These are phyloP conservation scores for Drosophila kokeensis DNA, from an alignment of 2,888 invertebrate species.

Conservation along the genomic window DNA sequence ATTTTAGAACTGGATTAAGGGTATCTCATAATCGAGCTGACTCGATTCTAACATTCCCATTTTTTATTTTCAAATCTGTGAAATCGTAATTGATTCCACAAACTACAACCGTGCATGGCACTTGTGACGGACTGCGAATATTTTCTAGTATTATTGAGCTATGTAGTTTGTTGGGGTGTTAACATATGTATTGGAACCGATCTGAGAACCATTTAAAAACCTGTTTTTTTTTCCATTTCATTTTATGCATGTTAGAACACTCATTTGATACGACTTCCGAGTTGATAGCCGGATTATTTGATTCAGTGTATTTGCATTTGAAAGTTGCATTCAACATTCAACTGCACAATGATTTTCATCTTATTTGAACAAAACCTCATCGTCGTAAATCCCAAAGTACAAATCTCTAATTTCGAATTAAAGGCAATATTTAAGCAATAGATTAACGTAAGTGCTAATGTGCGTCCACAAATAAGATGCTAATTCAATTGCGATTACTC, in stretches of 20 bases:
- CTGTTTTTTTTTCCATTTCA: constrained; percentile 35
- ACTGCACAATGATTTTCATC: neutral
- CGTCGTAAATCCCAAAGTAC: neutral
- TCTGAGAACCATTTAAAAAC: constrained; percentile 36
- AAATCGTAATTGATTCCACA: constrained; percentile 50
- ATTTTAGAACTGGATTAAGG: neutral
- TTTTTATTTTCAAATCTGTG: constrained; percentile 50
- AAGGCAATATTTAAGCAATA: constrained; percentile 21
- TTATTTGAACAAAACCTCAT: constrained; percentile 5
- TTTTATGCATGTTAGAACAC: constrained; percentile 25
- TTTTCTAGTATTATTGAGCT: neutral
- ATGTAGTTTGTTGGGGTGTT: neutral
- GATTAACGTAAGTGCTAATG: constrained; percentile 25
- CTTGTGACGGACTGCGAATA: constrained; percentile 18
- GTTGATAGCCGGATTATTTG: neutral
- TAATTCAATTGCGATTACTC: constrained; percentile 28
- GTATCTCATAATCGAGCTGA: neutral
- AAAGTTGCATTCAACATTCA: neutral
- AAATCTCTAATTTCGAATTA: neutral
- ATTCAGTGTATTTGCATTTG: neutral
- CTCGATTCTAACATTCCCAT: neutral
- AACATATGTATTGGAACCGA: neutral
- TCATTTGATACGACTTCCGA: neutral
- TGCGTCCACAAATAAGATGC: constrained; percentile 28
- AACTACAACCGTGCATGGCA: constrained; percentile 6